Base-by-base conservation (phyloP, 1,140 invertebrate genomes). In the Cyclina sinensis region DNA sequence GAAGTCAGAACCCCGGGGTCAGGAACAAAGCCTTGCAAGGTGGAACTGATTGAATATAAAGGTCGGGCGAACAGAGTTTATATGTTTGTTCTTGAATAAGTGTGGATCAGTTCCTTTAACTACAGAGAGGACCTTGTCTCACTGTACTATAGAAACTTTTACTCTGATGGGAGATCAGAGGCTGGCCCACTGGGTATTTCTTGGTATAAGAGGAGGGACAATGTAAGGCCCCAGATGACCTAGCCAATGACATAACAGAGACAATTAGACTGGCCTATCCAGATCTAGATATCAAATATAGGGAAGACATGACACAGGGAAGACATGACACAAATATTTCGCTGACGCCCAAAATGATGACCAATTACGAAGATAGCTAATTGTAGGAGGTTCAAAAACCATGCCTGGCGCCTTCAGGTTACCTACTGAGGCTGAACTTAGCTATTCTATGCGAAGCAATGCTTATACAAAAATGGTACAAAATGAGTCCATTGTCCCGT, bases 11-110 rank as follows among this genome's bases (percentile, higher is more conserved):
- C 51, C 51, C 14, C 57, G 21, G 21, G 57, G 57, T 62, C 57
- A 62, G 57, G 24, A 62, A 62, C 14, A 62, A 62, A 62, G 57
- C 57, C 57, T 62, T 62, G 57, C 21, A 62, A 27, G 57, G 21
- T 62, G n/a, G 57, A 62, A 62, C 57, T 62, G 57, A 27, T 62
- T 21, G 57, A 12, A 54, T 54, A n/a, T 3, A 2, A n/a, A 18
- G 18, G 51, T 14, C 3, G 57, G 57, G 57, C 2, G 51, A 5
- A 62, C 2, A 62, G n/a, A 62, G 21, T 62, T 11, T 11, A 4
- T 62, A 27, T n/a, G n/a, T n/a, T n/a, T n/a, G n/a, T n/a, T n/a
- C n/a, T n/a, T n/a, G n/a, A n/a, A n/a, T n/a, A n/a, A n/a, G n/a
- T n/a, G n/a, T n/a, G 24, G 57, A 62, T 62, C 24, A 62, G 57